Conservation (phyloP, 2,888 invertebrate species). For the Steinernema hermaphroditum region DNA sequence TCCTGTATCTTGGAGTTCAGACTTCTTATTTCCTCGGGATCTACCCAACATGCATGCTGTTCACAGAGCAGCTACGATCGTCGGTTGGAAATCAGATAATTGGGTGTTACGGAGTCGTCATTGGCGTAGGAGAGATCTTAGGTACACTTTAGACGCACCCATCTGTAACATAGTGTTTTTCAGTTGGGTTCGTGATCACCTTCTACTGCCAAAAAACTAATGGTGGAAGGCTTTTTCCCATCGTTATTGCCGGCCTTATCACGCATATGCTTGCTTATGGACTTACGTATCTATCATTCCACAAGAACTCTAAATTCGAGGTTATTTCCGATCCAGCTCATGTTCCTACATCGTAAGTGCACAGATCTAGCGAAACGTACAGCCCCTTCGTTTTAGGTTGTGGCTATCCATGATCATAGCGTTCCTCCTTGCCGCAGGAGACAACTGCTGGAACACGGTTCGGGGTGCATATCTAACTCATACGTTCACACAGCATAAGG, state of each 20-base stretch:
- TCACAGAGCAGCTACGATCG: neutral
- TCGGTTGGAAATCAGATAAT: neutral
- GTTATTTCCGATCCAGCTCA: neutral
- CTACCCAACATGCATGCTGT: conserved; percentile 20
- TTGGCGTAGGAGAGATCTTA: neutral
- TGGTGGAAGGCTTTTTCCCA: neutral
- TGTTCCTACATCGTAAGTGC: neutral
- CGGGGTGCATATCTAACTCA: neutral
- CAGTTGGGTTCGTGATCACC: neutral
- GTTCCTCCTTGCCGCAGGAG: neutral
- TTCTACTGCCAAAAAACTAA: neutral
- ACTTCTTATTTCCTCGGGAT: neutral
- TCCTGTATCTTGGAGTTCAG: neutral
- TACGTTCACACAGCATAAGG: neutral
- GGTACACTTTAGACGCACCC: no score
- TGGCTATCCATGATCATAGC: neutral
- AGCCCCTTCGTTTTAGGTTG: neutral
- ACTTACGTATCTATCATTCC: neutral
- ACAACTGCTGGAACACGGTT: conserved; percentile 24
- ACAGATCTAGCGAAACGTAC: neutral
- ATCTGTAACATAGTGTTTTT: no score
- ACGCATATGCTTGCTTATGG: neutral
- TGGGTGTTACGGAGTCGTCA: neutral
- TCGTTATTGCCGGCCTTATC: neutral
- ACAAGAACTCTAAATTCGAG: conserved; percentile 23